A percentile compares a stretch with the other conserved stretches of the same genome.
Evolutionary conservation across 2,888 invertebrate species (phyloP).

Genomic region (Amiota minor): DNA sequence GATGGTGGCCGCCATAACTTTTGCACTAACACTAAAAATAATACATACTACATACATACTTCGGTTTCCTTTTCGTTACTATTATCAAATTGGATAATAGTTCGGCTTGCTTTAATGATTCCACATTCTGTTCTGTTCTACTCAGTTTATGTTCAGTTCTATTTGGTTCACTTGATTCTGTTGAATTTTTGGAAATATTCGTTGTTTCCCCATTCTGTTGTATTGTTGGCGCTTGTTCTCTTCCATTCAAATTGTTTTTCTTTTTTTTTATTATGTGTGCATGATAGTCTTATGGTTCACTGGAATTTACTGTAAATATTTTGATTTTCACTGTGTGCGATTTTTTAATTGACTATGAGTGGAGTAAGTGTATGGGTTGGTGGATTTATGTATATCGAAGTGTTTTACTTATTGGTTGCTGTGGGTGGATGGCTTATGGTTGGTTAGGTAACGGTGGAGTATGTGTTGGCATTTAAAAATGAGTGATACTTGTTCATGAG

Average conservation of each 20-base stretch:
- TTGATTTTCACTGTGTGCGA: conserved; percentile 60
- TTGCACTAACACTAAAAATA: not conserved
- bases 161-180: not conserved
- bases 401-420: not conserved
- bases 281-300: conserved; percentile 1
- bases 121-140: too few relatives aligned
- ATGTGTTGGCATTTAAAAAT: too few relatives aligned
- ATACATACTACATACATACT: not conserved
- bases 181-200: not conserved
- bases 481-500: too few relatives aligned
- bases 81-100: too few relatives aligned
- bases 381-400: not conserved
- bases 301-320: conserved; percentile 64
- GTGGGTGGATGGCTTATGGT: not conserved
- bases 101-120: too few relatives aligned
- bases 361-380: conserved; percentile 5
- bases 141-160: too few relatives aligned
- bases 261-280: not conserved
- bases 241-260: not conserved
- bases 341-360: conserved; percentile 66
- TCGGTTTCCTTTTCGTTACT: too few relatives aligned
- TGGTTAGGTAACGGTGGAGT: too few relatives aligned
- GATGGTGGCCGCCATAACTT: too few relatives aligned
- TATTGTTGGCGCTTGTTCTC: not conserved
- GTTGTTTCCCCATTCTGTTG: not conserved